These are phyloP conservation scores for Andricus grossulariae DNA, from an alignment of 1,140 invertebrate genomes.

Conservation along the genomic window DNA sequence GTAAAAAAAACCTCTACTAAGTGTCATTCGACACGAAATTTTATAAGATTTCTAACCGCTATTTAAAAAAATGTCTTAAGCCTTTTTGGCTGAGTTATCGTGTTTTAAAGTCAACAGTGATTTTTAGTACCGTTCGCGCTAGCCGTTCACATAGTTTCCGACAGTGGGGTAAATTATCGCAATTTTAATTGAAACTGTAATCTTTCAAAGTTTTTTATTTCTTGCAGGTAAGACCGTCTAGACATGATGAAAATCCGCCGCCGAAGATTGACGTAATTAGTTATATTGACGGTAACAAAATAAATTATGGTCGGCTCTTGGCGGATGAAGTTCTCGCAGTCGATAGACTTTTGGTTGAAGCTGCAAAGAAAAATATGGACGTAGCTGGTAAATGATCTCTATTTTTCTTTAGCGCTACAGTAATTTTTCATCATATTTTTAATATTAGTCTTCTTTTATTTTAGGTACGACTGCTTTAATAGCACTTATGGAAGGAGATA, in stretches of 20 bases:
- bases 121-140: too few species aligned
- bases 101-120: too few species aligned
- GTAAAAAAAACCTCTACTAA: too few species aligned
- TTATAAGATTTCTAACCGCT: too few species aligned
- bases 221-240: conserved; percentile 65
- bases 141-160: too few species aligned
- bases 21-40: too few species aligned
- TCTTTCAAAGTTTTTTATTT: conserved; percentile 12
- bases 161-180: neutral
- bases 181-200: conserved; percentile 27
- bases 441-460: conserved; percentile 37
- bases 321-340: conserved; percentile 90
- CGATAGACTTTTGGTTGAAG: conserved; percentile 86
- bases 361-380: conserved; percentile 88
- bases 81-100: too few species aligned
- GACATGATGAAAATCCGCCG: conserved; percentile 55
- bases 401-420: conserved; percentile 33
- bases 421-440: conserved; percentile 30
- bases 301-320: conserved; percentile 87
- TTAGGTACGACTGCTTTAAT: conserved; percentile 94
- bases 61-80: too few species aligned
- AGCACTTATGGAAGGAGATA: conserved; percentile 87
- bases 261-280: conserved; percentile 71
- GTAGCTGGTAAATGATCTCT: conserved; percentile 82
- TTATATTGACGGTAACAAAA: conserved; percentile 83